Conservation (phyloP, 2,888 invertebrate species). For the Phanerotoma sp. region DNA sequence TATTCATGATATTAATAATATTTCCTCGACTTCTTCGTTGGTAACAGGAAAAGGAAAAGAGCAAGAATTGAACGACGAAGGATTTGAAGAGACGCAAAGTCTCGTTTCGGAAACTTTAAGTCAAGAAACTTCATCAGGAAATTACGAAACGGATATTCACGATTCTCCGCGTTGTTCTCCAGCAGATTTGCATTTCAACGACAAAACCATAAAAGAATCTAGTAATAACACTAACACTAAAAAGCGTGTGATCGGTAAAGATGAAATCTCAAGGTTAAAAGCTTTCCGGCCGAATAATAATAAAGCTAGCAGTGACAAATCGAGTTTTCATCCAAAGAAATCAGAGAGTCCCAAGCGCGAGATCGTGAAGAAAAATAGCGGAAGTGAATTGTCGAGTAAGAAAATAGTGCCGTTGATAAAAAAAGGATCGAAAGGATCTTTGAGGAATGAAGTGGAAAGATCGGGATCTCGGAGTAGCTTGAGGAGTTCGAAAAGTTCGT, state of each 20-base stretch:
- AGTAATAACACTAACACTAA: constrained; percentile 16
- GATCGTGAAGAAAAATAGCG: constrained; percentile 29
- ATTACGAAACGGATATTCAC: constrained; percentile 65
- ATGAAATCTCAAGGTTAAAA: constrained; percentile 32
- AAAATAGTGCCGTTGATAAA: constrained; percentile 26
- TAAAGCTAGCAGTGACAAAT: constrained; percentile 36
- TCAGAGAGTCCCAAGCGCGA: constrained; percentile 42
- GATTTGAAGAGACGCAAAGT: constrained; percentile 88
- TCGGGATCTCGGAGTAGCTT: constrained; percentile 78
- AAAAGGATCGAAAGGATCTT: background rate
- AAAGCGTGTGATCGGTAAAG: constrained; percentile 31
- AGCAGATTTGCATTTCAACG: constrained; percentile 41
- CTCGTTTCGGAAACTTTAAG: constrained; percentile 84
- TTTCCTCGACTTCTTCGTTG: constrained; percentile 53
- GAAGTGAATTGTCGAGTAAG: no score
- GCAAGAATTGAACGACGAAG: constrained; percentile 82
- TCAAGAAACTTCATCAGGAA: constrained; percentile 80
- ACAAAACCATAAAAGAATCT: constrained; percentile 29
- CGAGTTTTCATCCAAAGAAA: constrained; percentile 51
- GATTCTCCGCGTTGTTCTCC: constrained; percentile 56
- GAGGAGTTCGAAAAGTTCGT: constrained; percentile 78
- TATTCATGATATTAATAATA: constrained; percentile 59
- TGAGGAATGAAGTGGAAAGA: constrained; percentile 67
- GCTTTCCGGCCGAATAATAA: constrained; percentile 30
- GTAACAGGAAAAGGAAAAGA: constrained; percentile 59